Base-by-base conservation (phyloP, 2,797 vertebrate species). In the Toxotes lorentzi region DNA sequence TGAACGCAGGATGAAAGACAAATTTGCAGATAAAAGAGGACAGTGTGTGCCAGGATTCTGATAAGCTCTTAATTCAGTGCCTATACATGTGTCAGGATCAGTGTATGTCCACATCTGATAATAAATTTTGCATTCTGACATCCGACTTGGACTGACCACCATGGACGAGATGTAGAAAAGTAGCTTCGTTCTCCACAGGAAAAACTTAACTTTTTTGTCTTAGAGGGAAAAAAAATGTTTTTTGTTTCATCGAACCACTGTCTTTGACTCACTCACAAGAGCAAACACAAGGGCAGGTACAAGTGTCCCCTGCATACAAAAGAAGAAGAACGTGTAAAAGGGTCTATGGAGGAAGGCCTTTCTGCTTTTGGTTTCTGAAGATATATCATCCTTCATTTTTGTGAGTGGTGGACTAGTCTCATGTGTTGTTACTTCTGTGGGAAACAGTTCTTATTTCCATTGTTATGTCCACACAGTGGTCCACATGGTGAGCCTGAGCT, bases 241-340 rank as follows among this genome's bases (percentile, higher is more conserved):
- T 70, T n/a, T 48, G 58, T 71, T 82, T 67, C 76, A 76, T 79
- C 43, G 70, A 32, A 73, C 77, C 27, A 50, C 56, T 35, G 65
- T 72, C 60, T 80, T 72, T 67, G 64, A 32, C 45, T 86, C 59
- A 60, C 50, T 71, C 54, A 67, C 78, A 70, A 77, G 57, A 70
- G 54, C 19, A 63, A 43, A 72, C 67, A 79, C 59, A 71, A 60
- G 58, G 51, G 57, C 73, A 73, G 60, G 24, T 68, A 40, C 19
- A 38, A 7, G 57, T 83, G 51, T 61, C 78, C 58, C 45, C 62
- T 76, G 86, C 81, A 80, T 84, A 81, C 79, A 74, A 81, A 87
- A 64, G 23, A 59, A 70, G 53, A 48, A 30, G 11, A 58, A 53
- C 53, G 53, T 77, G 6, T 21, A 30, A 71, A 57, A 30, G 53